Conservation (phyloP, 2,113 vertebrate genomes). For the Leptobrachium ailaonicum region DNA sequence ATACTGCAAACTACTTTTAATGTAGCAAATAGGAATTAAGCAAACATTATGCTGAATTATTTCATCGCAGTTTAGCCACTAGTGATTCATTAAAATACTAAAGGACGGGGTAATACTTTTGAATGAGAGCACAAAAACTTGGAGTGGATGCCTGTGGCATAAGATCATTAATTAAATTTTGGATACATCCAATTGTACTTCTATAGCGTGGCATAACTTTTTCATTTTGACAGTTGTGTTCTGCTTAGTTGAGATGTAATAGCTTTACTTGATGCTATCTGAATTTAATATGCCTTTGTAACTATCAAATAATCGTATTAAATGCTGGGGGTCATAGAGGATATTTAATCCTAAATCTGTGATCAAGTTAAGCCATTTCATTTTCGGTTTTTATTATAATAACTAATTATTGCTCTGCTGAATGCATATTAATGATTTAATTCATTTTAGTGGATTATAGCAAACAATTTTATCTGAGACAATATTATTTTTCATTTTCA, state of each 20-base stretch:
- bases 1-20: too few species aligned
- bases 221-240: too few species aligned
- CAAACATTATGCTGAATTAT: too few species aligned
- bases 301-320: constrained; percentile 25
- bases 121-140: too few species aligned
- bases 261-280: neutral
- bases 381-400: constrained; percentile 13
- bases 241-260: neutral
- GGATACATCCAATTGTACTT: neutral
- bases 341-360: constrained; percentile 9
- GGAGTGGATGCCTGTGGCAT: neutral
- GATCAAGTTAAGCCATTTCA: constrained; percentile 11
- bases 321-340: neutral
- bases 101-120: too few species aligned
- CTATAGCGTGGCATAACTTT: too few species aligned
- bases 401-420: constrained; percentile 14
- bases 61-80: too few species aligned
- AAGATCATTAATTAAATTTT: neutral
- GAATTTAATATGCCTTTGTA: neutral
- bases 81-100: too few species aligned
- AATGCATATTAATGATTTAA: constrained; percentile 35
- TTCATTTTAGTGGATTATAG: constrained; percentile 23
- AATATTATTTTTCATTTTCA: neutral
- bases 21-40: too few species aligned
- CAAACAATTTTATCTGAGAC: constrained; percentile 31